A percentile compares a stretch with the other conserved stretches of the same genome.
Conservation (phyloP, 2,113 vertebrate species). For the Agapornis roseicollis region DNA sequence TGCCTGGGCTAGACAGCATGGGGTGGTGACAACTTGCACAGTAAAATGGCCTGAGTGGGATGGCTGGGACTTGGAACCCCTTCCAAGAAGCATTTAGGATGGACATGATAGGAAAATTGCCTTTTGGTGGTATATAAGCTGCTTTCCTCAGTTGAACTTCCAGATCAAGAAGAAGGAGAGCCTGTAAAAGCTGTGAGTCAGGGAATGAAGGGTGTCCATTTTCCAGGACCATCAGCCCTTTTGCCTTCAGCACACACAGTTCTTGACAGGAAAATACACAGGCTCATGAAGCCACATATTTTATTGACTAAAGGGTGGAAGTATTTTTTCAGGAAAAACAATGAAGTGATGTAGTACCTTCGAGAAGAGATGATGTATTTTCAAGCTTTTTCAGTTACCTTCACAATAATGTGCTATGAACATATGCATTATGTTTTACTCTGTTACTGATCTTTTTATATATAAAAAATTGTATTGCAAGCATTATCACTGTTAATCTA, state of each 20-base stretch:
- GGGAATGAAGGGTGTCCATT: background rate
- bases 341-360: slow-evolving; percentile 23
- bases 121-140: background rate
- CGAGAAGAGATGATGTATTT: slow-evolving; percentile 65
- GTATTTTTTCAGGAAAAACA: slow-evolving; percentile 70
- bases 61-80: background rate
- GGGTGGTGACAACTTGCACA: background rate
- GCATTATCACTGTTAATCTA: slow-evolving; percentile 59
- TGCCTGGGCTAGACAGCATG: background rate
- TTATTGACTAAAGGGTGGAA: slow-evolving; percentile 62
- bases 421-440: slow-evolving; percentile 54
- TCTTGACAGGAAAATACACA: background rate
- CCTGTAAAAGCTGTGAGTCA: background rate
- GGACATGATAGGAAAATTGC: background rate
- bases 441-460: slow-evolving; percentile 58
- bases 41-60: background rate
- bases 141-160: background rate
- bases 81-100: background rate
- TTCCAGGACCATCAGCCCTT: slow-evolving; percentile 27
- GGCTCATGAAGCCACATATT: slow-evolving; percentile 41
- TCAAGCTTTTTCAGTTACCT: slow-evolving; percentile 68
- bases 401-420: slow-evolving; percentile 63
- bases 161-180: background rate
- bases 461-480: slow-evolving; percentile 20
- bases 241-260: background rate